Base-by-base conservation (phyloP, 2,113 vertebrate genomes). In the Penelope pileata region DNA sequence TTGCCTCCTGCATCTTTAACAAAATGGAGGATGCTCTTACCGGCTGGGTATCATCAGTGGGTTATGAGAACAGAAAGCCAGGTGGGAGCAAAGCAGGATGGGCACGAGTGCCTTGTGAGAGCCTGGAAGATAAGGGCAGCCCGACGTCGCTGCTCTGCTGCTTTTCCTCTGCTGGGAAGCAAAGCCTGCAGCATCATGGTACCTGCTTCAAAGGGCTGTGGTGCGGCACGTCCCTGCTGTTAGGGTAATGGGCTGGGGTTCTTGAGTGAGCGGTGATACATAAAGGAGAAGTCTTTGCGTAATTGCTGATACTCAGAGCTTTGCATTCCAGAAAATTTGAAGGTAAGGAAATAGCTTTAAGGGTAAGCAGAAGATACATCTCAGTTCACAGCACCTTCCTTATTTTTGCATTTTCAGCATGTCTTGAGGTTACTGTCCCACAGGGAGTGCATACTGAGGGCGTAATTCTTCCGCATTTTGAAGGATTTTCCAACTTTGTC, bases 81-180 rank as follows among this genome's bases (percentile, higher is more conserved):
- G 0, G 0, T 1, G 3, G 13, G 26, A 30, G 38, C 40, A 69
- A 66, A 74, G 54, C 42, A 47, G 34, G 50, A 90, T 8, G 2
- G 50, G 14, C 14, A 32, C 0, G 4, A 73, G 32, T 0, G 0
- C 30, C 12, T 66, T 1, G 1, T 1, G 5, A 70, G 30, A 36
- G 68, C 0, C 1, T 47, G 38, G 51, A 77, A 62, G 16, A 6
- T 15, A 38, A 77, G 21, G 26, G 36, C 43, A 79, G 63, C 58
- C 51, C 5, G 2, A 40, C 3, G 0, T 19, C 1, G 5, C 16
- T 19, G 8, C 27, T 40, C 17, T 18, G 38, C 27, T 0, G 0
- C 60, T 0, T 2, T 32, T 75, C 10, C 63, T 79, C 62, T 6
- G 12, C 53, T 21, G 69, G 34, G 34, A 86, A 83, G 21, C 34